Evolutionary conservation across 2,797 vertebrate species (phyloP).

Genomic region (Artibeus jamaicensis): DNA sequence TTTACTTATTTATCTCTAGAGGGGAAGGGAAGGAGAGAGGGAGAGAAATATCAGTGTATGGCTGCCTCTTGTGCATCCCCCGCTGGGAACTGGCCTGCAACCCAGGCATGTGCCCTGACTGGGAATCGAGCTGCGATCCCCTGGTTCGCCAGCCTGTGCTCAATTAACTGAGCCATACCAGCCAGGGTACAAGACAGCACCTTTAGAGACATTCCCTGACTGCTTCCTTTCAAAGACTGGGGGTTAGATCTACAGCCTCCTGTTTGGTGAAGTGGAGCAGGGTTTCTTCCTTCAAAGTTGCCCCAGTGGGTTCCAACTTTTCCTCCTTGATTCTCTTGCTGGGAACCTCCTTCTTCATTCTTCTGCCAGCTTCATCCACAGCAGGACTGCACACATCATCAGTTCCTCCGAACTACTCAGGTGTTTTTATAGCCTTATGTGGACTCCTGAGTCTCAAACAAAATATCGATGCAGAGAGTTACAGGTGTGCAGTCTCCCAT

Average conservation of each 20-base stretch:
- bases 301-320: not conserved
- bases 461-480: not conserved
- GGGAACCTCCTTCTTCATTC: not conserved
- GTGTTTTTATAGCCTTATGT: not conserved
- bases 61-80: too few relatives aligned
- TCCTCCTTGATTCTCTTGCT: not conserved
- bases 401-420: not conserved
- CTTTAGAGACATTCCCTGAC: not conserved
- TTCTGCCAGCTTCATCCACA: not conserved
- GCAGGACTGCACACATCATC: not conserved
- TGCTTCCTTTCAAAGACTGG: not conserved
- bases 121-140: too few relatives aligned
- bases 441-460: not conserved
- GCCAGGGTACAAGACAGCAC: not conserved
- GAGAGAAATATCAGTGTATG: too few relatives aligned
- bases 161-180: too few relatives aligned
- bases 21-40: too few relatives aligned
- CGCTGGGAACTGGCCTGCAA: too few relatives aligned
- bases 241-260: not conserved
- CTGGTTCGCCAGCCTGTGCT: too few relatives aligned
- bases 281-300: not conserved
- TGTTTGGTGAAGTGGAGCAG: not conserved
- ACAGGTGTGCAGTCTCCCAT: not conserved
- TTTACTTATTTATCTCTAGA: too few relatives aligned
- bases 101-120: too few relatives aligned